Conservation (phyloP, 2,888 invertebrate genomes). For the Sepioteuthis lessoniana region DNA sequence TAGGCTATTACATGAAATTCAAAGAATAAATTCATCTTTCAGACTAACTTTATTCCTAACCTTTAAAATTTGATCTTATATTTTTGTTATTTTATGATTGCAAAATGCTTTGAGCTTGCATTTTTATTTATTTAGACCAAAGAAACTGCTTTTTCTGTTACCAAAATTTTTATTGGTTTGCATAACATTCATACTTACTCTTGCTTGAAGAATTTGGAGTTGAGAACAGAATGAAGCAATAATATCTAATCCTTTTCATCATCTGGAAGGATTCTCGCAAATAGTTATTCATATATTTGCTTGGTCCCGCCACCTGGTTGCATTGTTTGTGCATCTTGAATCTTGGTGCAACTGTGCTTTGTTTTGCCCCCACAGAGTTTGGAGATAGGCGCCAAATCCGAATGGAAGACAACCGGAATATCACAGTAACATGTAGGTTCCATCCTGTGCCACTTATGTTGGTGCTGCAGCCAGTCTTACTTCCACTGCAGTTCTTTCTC, state of each 20-base stretch:
- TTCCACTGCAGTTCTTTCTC: neutral
- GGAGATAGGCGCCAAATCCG: constrained; percentile 17
- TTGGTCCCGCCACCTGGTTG: neutral
- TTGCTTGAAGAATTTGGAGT: neutral
- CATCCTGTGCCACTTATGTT: neutral
- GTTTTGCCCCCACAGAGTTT: constrained; percentile 44
- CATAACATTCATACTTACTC: neutral
- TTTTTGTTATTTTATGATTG: neutral
- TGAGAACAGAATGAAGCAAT: too few relatives aligned
- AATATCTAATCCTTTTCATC: neutral
- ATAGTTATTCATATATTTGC: neutral
- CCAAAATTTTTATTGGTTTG: neutral
- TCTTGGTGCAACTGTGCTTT: constrained; percentile 37
- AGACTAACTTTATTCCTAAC: neutral
- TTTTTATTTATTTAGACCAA: neutral
- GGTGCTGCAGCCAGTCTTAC: constrained; percentile 33
- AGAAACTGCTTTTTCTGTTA: neutral
- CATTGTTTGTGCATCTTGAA: constrained; percentile 33
- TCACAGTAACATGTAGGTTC: constrained; percentile 39
- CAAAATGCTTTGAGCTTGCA: constrained; percentile 20
- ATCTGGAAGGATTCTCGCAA: neutral
- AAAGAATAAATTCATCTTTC: neutral
- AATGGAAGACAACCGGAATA: constrained; percentile 40
- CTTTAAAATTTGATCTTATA: neutral
- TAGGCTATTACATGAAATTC: neutral